These are phyloP conservation scores for Scomber colias DNA, from an alignment of 2,113 vertebrate species.

Conservation along the genomic window DNA sequence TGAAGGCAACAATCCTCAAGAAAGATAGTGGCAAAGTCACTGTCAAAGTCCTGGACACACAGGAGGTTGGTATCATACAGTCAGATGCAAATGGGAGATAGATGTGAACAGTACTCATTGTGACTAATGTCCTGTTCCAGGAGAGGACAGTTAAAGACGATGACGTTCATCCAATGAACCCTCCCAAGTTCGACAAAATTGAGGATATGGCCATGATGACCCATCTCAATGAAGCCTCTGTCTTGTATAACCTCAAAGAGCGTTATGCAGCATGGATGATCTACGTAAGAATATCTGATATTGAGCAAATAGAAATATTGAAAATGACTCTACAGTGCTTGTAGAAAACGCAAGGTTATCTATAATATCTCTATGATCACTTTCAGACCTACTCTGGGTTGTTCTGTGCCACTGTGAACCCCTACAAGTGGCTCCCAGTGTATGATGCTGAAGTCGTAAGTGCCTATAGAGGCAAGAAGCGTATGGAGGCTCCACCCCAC, in stretches of 20 bases:
- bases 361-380: not conserved
- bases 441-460: constrained; percentile 67
- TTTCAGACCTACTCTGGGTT: constrained; percentile 78
- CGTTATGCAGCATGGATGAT: constrained; percentile 97
- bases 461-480: constrained; percentile 80
- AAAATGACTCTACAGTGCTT: not conserved
- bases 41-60: constrained; percentile 40
- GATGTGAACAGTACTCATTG: constrained; percentile 15
- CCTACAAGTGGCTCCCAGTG: constrained; percentile 79
- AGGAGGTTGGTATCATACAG: constrained; percentile 59
- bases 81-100: not conserved
- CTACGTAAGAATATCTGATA: constrained; percentile 84
- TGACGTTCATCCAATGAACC: constrained; percentile 74
- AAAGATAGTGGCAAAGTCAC: constrained; percentile 71
- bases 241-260: constrained; percentile 95
- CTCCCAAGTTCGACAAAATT: constrained; percentile 84
- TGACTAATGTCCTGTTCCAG: constrained; percentile 46
- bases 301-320: not conserved
- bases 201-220: constrained; percentile 96
- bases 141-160: constrained; percentile 75
- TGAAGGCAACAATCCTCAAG: constrained; percentile 68
- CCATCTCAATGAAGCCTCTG: constrained; percentile 89
- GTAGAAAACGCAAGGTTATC: not conserved
- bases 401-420: constrained; percentile 78
- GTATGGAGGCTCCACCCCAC: constrained; percentile 80